phyloP scores from a whole-genome alignment of 2,113 vertebrate species.

The Prunella fulvescens region DNA sequence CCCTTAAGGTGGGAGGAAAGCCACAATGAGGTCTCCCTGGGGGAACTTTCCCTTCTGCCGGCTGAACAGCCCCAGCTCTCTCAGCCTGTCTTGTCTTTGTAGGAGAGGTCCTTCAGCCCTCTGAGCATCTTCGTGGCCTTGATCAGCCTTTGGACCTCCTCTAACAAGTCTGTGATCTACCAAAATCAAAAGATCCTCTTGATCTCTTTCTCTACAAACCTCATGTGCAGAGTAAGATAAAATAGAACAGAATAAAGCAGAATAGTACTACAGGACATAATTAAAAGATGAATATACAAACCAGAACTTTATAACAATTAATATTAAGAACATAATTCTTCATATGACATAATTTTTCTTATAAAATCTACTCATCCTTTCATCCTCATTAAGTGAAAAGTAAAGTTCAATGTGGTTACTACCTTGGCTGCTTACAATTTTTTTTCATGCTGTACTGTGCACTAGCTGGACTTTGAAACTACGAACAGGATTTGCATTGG shows the following conservation, averaged over 20 bases:
- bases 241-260: background rate
- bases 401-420: background rate
- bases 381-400: background rate
- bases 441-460: background rate
- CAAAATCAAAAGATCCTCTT: background rate
- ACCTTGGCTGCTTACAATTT: background rate
- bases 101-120: background rate
- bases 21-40: no score
- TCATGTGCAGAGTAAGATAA: background rate
- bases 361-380: background rate
- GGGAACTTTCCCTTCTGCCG: background rate
- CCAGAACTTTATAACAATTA: background rate
- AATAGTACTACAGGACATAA: background rate
- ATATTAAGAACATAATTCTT: background rate
- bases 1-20: background rate
- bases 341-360: background rate
- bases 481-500: conserved; percentile 5
- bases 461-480: background rate
- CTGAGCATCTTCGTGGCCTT: rapidly evolving
- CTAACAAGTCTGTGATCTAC: background rate
- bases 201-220: background rate
- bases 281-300: background rate
- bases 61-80: background rate
- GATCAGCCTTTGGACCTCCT: background rate
- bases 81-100: background rate